Evolutionary conservation across 2,888 invertebrate genomes (phyloP).

Genomic region (Eupithecia insigniata): DNA sequence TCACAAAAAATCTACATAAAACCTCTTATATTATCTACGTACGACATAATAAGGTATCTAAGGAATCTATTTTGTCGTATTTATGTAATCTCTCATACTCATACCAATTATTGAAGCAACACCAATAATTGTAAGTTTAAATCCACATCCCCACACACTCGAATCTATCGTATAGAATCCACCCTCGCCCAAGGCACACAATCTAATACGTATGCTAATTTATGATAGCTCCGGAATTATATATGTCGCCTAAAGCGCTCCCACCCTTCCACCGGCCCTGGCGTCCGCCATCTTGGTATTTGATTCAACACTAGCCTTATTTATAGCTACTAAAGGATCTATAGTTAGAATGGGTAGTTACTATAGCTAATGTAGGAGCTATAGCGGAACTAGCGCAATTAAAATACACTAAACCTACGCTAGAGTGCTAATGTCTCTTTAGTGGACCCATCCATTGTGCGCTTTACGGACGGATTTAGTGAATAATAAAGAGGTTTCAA

Average conservation of each 20-base stretch:
- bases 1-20: neutral
- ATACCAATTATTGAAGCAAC: slow-evolving; percentile 9
- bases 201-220: slow-evolving; percentile 84
- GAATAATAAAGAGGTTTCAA: slow-evolving; percentile 27
- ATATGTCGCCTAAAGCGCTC: slow-evolving; percentile 76
- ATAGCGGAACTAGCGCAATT: slow-evolving; percentile 49
- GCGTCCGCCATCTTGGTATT: slow-evolving; percentile 74
- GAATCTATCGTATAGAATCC: slow-evolving; percentile 64
- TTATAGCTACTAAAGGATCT: slow-evolving; percentile 19
- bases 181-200: slow-evolving; percentile 60
- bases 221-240: slow-evolving; percentile 80
- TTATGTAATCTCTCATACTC: neutral
- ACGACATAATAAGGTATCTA: neutral
- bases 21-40: neutral
- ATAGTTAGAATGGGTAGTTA: neutral
- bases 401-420: slow-evolving; percentile 56
- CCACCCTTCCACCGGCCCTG: slow-evolving; percentile 54
- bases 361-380: slow-evolving; percentile 20
- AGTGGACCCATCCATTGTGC: slow-evolving; percentile 36
- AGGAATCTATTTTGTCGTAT: neutral
- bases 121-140: slow-evolving; percentile 9
- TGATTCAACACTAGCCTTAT: slow-evolving; percentile 56
- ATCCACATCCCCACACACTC: slow-evolving; percentile 48
- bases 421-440: slow-evolving; percentile 60
- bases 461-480: slow-evolving; percentile 26